These are phyloP conservation scores for Toxotes chatareus DNA, from an alignment of 2,113 vertebrate genomes.

Conservation along the genomic window DNA sequence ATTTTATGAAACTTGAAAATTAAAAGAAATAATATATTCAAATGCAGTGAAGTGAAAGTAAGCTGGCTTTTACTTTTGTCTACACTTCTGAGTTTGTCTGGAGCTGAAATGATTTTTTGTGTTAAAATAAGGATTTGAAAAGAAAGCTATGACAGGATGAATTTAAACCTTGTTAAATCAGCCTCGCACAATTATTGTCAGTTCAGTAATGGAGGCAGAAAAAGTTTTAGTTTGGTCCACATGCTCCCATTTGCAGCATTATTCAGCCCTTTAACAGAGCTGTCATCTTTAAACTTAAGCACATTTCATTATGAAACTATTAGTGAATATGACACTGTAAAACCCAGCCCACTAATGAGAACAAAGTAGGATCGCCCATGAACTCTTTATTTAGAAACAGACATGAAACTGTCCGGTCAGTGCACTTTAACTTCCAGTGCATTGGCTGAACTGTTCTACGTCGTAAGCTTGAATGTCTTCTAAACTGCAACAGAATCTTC, in stretches of 20 bases:
- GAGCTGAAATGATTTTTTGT: neutral
- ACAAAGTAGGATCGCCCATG: neutral
- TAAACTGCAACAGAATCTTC: too few relatives aligned
- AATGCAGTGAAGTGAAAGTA: neutral
- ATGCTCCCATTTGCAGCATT: neutral
- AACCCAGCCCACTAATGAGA: neutral
- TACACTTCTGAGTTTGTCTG: neutral
- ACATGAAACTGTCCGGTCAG: neutral
- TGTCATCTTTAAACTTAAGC: neutral
- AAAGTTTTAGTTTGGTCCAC: neutral
- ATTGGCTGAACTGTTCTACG: too few relatives aligned
- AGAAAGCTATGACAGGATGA: neutral
- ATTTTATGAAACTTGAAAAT: neutral
- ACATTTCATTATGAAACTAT: neutral
- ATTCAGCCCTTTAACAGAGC: neutral
- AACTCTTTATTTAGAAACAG: neutral
- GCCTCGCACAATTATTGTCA: neutral
- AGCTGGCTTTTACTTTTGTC: neutral
- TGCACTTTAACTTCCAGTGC: too few relatives aligned
- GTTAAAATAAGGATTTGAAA: neutral
- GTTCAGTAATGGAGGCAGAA: neutral
- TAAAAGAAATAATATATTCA: neutral
- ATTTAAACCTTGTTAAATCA: neutral
- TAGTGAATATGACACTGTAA: neutral
- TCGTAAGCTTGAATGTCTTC: neutral